Evolutionary conservation across 2,888 invertebrate species (phyloP), one percentile per base, ranked within the genome.

Genomic region (Tridacna crocea): DNA sequence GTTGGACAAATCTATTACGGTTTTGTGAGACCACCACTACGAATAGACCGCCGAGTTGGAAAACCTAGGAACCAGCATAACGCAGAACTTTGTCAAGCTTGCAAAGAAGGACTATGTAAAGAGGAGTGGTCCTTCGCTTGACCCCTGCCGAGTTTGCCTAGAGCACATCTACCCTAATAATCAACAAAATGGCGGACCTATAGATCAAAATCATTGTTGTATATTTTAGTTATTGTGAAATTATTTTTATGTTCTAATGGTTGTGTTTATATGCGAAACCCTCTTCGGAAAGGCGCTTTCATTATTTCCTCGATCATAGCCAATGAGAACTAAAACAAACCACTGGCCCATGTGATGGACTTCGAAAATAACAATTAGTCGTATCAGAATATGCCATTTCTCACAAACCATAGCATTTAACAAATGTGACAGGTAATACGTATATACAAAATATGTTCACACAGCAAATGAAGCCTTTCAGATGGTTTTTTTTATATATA

Each of bases 61-160:
- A 95, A 95, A 87, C 95, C 95, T 6, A 88, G 94, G 36, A 94
- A 94, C 75, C 95, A 95, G 72, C 95, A 95, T 88, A 94, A 95
- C 85, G 89, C 93, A 6, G 93, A 93, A 24, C 91, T 94, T 48
- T 95, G 95, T 84, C 95, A 95, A 89, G 95, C 95, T 4, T 95
- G 95, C 83, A 92, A 93, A 78, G 94, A 95, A 79, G 95, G 95
- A 12, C 88, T 92, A 4, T 93, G 92, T 80, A 91, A 90, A 78
- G 93, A 93, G 75, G 92, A 92, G 82, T 92, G 92, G 92, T 88
- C 92, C 26, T 92, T 92, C 76, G 87, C 90, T 61, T 92, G 92
- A 92, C 70, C 70, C 24, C 51, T 51, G 47, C 13, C 15, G 48
- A 17, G 12, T 24, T 36, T 19, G 12, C 70, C 26, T 70, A 70